Conservation (phyloP, 2,888 invertebrate species). For the Acronicta leporina region DNA sequence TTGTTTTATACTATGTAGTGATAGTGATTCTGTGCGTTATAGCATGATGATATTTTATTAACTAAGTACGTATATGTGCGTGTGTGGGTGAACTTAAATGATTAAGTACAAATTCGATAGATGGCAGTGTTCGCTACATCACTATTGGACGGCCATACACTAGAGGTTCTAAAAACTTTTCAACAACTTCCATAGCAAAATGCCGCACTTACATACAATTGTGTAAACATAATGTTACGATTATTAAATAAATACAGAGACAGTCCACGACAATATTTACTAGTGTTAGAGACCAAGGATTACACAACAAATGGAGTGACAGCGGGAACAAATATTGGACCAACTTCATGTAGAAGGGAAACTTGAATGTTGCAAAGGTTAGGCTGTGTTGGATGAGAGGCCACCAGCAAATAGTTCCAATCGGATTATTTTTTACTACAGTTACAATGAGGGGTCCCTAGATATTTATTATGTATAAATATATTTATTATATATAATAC, state of each 20-base stretch:
- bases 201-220: slow-evolving; percentile 44
- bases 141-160: slow-evolving; percentile 47
- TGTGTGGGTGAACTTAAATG: not conserved
- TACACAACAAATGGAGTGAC: slow-evolving; percentile 21
- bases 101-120: slow-evolving; percentile 1
- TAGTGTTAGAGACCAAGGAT: slow-evolving; percentile 25
- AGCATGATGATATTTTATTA: too few species aligned
- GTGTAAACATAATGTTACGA: slow-evolving; percentile 30
- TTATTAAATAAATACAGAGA: slow-evolving; percentile 48
- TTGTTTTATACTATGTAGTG: too few species aligned
- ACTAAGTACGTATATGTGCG: not conserved
- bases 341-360: not conserved
- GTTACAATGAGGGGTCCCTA: too few species aligned
- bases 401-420: too few species aligned
- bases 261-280: slow-evolving; percentile 43
- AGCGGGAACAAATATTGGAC: not conserved
- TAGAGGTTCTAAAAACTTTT: slow-evolving; percentile 43
- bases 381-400: too few species aligned
- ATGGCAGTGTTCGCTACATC: slow-evolving; percentile 34
- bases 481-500: too few species aligned
- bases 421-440: too few species aligned
- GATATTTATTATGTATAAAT: too few species aligned
- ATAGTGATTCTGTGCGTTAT: too few species aligned
- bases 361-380: too few species aligned
- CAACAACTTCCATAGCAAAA: slow-evolving; percentile 67